Percentiles rank a stretch among this genome's conserved stretches.
These are phyloP conservation scores for Philhelius pedissequus DNA, from an alignment of 2,888 invertebrate species.

Conservation along the genomic window DNA sequence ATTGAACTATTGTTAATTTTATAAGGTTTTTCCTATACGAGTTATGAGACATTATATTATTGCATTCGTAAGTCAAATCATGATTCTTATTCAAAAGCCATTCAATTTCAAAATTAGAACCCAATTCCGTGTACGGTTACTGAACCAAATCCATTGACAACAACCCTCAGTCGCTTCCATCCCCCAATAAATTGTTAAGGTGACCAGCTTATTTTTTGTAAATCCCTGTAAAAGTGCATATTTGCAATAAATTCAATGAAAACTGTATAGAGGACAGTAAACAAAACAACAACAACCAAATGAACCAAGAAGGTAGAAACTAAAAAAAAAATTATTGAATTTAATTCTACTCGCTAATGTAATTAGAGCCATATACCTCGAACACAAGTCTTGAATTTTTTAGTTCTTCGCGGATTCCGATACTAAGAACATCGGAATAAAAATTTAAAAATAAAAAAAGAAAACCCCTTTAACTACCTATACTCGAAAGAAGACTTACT, in stretches of 20 bases:
- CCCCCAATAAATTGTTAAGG: not conserved
- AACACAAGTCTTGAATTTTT: constrained; percentile 65
- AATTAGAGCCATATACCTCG: constrained; percentile 77
- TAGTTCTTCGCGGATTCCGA: constrained; percentile 77
- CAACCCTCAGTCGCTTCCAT: not conserved
- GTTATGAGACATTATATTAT: not conserved
- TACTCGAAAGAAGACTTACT: constrained; percentile 23
- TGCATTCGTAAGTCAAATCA: not conserved
- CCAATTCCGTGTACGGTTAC: not conserved
- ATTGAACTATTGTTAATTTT: not conserved
- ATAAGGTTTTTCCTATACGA: not conserved
- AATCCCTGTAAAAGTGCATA: constrained; percentile 45
- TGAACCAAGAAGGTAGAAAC: not conserved
- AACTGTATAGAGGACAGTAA: not conserved
- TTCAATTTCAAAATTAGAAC: not conserved
- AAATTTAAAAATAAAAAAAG: constrained; percentile 33
- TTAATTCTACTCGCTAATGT: constrained; percentile 74
- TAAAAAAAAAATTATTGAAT: constrained; percentile 54
- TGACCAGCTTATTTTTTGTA: constrained; percentile 25
- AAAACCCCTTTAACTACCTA: not conserved
- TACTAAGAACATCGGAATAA: constrained; percentile 72
- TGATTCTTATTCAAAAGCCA: not conserved
- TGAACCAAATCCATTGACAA: not conserved
- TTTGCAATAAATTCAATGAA: constrained; percentile 47
- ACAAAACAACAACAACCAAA: not conserved